Base-by-base conservation (phyloP, 2,888 invertebrate species). In the Aproaerema taeniolella region DNA sequence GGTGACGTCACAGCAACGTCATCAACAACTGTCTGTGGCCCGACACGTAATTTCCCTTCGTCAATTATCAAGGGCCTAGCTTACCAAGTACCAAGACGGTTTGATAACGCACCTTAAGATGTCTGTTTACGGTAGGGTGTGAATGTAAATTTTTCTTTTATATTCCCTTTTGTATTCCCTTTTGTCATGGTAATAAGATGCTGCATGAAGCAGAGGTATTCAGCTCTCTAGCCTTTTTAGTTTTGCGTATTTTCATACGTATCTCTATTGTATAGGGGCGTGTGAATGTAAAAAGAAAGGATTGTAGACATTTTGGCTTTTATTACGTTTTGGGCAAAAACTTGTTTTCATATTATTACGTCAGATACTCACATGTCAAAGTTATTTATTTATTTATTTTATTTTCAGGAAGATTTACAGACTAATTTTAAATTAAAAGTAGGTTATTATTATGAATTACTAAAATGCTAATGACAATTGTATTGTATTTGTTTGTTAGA, bases 1-100 rank as follows among this genome's bases (percentile, higher is more conserved):
- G 65, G 60, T 68, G 65, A 61, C 65, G 73, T 82, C 77, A 85
- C 77, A 65, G 72, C 81, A 76, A 85, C 76, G 83, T 81, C 85
- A 82, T 85, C 85, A 80, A 76, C 83, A 83, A 85, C 80, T 85
- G 83, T 85, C 85, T 81, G 65, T 64, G 61, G 65, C 61, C 61
- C 73, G 85, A 83, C 85, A 68, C 82, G 83, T 83, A 85, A 85
- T 85, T 85, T 85, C 85, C 83, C 78, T 60, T 73, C 74, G 82
- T 83, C 85, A 85, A 85, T 85, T 85, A 82, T 83, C 70, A 78
- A 68, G 67, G 51, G 58, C 75, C 73, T 69, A 73, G 74, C 72
- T n/a, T 53, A 67, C 67, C 67, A 67, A 63, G 71, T 71, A 71
- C 63, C 70, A 65, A 71, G 71, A 64, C 67, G 62, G 2, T 65